phyloP scores from a whole-genome alignment of 2,113 vertebrate genomes.

The Tragelaphus strepsiceros region DNA sequence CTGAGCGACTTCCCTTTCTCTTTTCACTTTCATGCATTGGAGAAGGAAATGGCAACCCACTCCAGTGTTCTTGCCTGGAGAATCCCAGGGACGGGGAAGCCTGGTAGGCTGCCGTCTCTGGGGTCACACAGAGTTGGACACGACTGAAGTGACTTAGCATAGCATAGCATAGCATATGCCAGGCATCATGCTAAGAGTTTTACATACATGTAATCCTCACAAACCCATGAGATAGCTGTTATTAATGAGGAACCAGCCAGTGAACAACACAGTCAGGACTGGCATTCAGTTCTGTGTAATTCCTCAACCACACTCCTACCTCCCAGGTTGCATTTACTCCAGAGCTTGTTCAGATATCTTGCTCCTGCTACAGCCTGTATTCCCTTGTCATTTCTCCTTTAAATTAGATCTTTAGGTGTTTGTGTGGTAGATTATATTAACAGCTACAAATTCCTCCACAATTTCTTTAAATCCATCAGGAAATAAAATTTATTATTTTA shows the following conservation, averaged over 20 bases:
- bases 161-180: not conserved
- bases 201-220: not conserved
- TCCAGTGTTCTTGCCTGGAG: too few relatives aligned
- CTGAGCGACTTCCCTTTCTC: too few relatives aligned
- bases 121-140: too few relatives aligned
- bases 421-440: not conserved
- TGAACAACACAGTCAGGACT: slow-evolving; percentile 1
- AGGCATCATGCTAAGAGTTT: not conserved
- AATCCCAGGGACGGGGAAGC: too few relatives aligned
- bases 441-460: not conserved
- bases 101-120: too few relatives aligned
- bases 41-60: too few relatives aligned
- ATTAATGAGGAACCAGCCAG: not conserved
- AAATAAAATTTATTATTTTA: slow-evolving; percentile 21
- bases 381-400: slow-evolving; percentile 4
- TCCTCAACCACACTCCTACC: not conserved
- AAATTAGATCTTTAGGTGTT: not conserved
- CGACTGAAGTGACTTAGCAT: too few relatives aligned
- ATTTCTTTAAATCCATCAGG: slow-evolving; percentile 2
- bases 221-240: not conserved
- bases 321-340: not conserved
- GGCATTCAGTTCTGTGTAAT: not conserved
- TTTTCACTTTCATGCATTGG: too few relatives aligned
- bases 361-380: not conserved
- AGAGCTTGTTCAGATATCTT: not conserved